Conservation (phyloP, 35 echinoderm and acorn worm species). For the Heliocidaris tuberculata region DNA sequence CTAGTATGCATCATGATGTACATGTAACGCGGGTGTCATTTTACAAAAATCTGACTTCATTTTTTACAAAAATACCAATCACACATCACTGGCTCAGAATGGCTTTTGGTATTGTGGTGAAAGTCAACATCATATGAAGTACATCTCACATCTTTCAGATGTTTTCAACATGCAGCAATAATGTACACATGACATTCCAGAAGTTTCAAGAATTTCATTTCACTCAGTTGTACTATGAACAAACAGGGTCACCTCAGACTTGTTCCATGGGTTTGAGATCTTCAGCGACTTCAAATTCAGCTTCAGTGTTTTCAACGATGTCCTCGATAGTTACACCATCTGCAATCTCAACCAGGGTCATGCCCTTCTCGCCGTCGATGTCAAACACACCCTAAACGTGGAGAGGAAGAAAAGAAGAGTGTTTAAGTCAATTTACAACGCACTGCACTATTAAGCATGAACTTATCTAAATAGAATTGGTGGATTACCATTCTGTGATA, state of each 20-base stretch:
- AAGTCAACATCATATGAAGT: neutral
- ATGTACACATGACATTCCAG: neutral
- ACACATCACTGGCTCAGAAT: neutral
- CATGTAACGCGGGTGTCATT: neutral
- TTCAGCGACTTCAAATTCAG: constrained; percentile 79
- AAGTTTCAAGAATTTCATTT: neutral
- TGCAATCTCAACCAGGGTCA: constrained; percentile 83
- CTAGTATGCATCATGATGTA: neutral
- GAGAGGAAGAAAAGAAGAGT: constrained; percentile 48
- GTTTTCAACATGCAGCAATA: neutral
- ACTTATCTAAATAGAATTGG: no score
- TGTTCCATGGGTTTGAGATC: constrained; percentile 94
- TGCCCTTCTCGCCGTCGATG: constrained; percentile 86
- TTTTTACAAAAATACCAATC: neutral
- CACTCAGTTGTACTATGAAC: neutral
- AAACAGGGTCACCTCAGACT: constrained; percentile 48
- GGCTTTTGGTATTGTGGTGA: neutral
- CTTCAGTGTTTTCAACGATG: constrained; percentile 70
- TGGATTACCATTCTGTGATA: no score
- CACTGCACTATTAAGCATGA: no score
- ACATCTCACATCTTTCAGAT: neutral
- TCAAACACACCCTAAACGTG: constrained; percentile 88
- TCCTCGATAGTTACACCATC: constrained; percentile 93
- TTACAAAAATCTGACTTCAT: neutral
- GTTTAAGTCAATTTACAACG: neutral